These are phyloP conservation scores for Streptopelia turtur DNA, from an alignment of 2,797 vertebrate species.

Conservation along the genomic window DNA sequence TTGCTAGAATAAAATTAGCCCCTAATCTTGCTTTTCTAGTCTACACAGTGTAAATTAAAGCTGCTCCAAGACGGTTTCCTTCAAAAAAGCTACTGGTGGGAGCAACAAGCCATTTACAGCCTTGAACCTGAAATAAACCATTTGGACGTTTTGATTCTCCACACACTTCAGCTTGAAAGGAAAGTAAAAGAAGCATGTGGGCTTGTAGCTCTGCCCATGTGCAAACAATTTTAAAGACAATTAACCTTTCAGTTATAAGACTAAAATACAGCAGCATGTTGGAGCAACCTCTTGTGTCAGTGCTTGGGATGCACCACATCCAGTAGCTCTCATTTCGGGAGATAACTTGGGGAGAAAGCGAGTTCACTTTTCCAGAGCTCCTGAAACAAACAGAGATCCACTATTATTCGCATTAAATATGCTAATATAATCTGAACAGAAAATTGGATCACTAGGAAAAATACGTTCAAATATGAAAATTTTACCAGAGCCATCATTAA, in stretches of 20 bases:
- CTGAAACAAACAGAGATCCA: neutral
- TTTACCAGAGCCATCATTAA: slow-evolving; percentile 14
- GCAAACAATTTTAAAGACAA: slow-evolving; percentile 1
- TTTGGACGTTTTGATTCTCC: neutral
- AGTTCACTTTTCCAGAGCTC: slow-evolving; percentile 2
- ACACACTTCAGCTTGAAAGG: neutral
- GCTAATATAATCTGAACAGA: slow-evolving; percentile 16
- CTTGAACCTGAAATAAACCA: neutral
- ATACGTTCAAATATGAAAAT: slow-evolving; percentile 19
- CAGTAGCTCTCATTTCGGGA: neutral
- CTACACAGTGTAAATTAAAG: neutral
- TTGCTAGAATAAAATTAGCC: neutral
- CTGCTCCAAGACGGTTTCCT: neutral
- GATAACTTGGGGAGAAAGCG: neutral
- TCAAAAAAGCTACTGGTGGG: neutral
- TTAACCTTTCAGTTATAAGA: neutral
- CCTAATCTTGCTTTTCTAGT: neutral
- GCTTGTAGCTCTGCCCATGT: neutral
- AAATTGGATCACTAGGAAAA: slow-evolving; percentile 55
- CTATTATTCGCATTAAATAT: slow-evolving; percentile 22
- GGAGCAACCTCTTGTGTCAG: neutral
- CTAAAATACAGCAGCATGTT: neutral
- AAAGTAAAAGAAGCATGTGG: neutral
- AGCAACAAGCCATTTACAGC: neutral
- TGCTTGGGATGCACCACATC: accelerated